Percentiles rank a stretch among this genome's conserved stretches.
These are phyloP conservation scores for Troglohyphantes excavatus DNA, from an alignment of 2,888 invertebrate species.

Conservation along the genomic window DNA sequence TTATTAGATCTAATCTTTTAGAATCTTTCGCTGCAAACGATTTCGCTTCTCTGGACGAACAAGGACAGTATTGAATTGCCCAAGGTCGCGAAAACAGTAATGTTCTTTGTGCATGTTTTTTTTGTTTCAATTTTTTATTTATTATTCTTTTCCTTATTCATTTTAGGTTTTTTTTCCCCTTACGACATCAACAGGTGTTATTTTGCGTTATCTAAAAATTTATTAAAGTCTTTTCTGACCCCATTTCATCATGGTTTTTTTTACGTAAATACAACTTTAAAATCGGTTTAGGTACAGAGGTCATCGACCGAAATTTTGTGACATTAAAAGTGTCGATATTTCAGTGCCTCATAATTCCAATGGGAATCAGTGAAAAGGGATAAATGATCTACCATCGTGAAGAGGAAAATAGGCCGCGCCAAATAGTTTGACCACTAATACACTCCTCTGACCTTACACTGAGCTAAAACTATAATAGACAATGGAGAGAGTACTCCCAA, in stretches of 20 bases:
- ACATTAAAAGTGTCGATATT: too few species aligned
- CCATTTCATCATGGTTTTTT: conserved; percentile 20
- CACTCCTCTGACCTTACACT: too few species aligned
- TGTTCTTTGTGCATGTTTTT: neutral
- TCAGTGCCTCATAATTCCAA: too few species aligned
- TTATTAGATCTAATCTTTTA: conserved; percentile 41
- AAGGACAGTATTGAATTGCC: conserved; percentile 50
- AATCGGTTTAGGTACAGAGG: too few species aligned
- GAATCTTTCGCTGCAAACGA: neutral
- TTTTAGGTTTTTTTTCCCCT: conserved; percentile 7
- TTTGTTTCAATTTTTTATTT: conserved; percentile 6
- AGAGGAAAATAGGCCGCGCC: too few species aligned
- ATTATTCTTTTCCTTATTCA: conserved; percentile 29
- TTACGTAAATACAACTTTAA: neutral
- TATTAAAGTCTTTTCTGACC: conserved; percentile 25
- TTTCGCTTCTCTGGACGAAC: conserved; percentile 47
- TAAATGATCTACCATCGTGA: too few species aligned
- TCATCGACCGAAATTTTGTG: too few species aligned
- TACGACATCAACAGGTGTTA: neutral
- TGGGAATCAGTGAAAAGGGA: too few species aligned
- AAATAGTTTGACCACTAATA: too few species aligned
- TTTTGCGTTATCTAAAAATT: neutral
- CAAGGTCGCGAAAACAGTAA: conserved; percentile 56
- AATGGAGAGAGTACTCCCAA: too few species aligned
- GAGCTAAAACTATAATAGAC: too few species aligned